Conservation (phyloP, 2,888 invertebrate species). For the Platypus cylindrus region DNA sequence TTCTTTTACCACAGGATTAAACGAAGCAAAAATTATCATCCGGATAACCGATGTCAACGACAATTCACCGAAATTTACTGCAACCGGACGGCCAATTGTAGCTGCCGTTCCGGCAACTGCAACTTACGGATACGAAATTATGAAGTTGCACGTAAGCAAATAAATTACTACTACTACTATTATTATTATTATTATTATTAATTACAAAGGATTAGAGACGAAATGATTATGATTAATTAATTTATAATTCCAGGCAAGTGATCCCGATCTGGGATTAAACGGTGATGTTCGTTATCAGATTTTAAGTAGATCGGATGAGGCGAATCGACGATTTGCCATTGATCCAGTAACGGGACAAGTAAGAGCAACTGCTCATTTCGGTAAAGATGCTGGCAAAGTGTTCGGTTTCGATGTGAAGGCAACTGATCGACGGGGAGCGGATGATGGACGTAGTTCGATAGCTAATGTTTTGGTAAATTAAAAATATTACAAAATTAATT, state of each 20-base stretch:
- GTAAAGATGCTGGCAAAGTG: constrained; percentile 58
- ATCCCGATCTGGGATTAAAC: constrained; percentile 63
- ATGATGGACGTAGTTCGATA: constrained; percentile 71
- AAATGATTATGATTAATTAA: not conserved
- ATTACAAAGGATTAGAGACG: not conserved
- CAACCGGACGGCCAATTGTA: constrained; percentile 63
- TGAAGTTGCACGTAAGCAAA: constrained; percentile 50
- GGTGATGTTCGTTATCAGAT: constrained; percentile 71
- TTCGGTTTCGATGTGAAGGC: constrained; percentile 83
- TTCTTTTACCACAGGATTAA: too few relatives aligned
- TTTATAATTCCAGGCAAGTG: constrained; percentile 45
- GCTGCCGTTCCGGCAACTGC: constrained; percentile 73
- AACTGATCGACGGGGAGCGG: constrained; percentile 66
- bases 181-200: not conserved
- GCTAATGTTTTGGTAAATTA: constrained; percentile 71
- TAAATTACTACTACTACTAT: not conserved
- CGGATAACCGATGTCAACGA: constrained; percentile 72
- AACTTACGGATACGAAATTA: constrained; percentile 69
- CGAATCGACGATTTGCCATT: constrained; percentile 62
- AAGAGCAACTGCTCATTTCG: constrained; percentile 55
- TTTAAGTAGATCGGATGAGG: constrained; percentile 49
- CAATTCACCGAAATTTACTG: constrained; percentile 64
- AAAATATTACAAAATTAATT: not conserved
- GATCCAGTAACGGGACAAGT: constrained; percentile 67
- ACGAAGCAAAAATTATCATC: constrained; percentile 69